Evolutionary conservation across 2,113 vertebrate genomes (phyloP).

Genomic region (Burhinus oedicnemus): DNA sequence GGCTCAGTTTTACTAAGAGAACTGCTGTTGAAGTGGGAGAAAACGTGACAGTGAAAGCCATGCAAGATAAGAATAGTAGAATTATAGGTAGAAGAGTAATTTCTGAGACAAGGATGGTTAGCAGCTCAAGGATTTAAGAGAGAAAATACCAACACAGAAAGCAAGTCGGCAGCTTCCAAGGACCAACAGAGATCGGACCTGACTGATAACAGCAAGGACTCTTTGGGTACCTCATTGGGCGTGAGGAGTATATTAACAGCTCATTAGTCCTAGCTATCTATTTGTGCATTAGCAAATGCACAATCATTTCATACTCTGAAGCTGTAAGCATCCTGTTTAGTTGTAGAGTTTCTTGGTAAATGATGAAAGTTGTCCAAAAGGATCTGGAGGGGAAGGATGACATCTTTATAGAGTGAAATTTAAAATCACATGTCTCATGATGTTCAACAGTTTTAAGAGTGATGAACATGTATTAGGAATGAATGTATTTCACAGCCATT

Average conservation of each 20-base stretch:
- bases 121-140: not conserved
- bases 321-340: not conserved
- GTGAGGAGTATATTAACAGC: not conserved
- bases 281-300: not conserved
- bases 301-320: not conserved
- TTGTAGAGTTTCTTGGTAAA: not conserved
- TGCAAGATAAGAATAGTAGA: not conserved
- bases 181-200: not conserved
- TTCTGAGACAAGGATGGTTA: not conserved
- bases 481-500: not conserved
- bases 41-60: not conserved
- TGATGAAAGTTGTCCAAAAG: not conserved
- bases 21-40: not conserved
- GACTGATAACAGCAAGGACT: not conserved
- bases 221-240: not conserved
- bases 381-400: not conserved
- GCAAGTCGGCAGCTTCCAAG: not conserved
- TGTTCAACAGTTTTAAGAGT: not conserved
- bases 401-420: not conserved
- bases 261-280: not conserved
- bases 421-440: not conserved
- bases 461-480: not conserved
- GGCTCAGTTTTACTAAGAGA: not conserved
- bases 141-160: not conserved
- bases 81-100: not conserved